phyloP scores from a whole-genome alignment of 2,888 invertebrate genomes.

The Nephrotoma guestfalica region DNA sequence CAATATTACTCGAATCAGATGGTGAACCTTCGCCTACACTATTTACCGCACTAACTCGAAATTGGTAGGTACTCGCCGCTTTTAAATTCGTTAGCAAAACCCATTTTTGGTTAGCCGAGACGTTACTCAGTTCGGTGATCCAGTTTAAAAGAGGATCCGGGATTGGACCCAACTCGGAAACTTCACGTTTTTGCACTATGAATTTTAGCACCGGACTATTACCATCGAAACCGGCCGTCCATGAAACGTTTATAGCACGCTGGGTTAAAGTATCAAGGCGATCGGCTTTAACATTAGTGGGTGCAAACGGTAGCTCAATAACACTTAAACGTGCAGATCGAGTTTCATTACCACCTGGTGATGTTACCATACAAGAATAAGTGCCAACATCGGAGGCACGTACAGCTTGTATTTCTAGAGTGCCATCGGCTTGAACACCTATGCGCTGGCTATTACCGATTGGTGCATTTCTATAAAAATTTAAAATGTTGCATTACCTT shows the following conservation, averaged over 20 bases:
- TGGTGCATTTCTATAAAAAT: constrained; percentile 36
- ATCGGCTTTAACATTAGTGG: constrained; percentile 68
- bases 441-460: constrained; percentile 53
- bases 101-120: constrained; percentile 65
- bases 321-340: constrained; percentile 71
- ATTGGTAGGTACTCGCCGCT: constrained; percentile 92
- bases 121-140: constrained; percentile 76
- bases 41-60: constrained; percentile 92
- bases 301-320: constrained; percentile 90
- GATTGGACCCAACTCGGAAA: constrained; percentile 73
- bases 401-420: constrained; percentile 74
- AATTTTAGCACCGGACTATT: constrained; percentile 89
- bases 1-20: constrained; percentile 75
- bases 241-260: constrained; percentile 76
- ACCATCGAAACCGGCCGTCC: constrained; percentile 95
- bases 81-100: constrained; percentile 70
- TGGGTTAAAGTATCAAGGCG: constrained; percentile 49
- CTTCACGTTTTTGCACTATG: constrained; percentile 79
- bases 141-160: constrained; percentile 77
- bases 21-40: constrained; percentile 89
- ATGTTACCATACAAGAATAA: constrained; percentile 79
- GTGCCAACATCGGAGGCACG: constrained; percentile 86
- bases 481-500: constrained; percentile 5
- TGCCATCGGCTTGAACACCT: constrained; percentile 65
- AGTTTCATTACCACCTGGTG: constrained; percentile 86